Evolutionary conservation across 2,888 invertebrate genomes (phyloP).

Genomic region (Drosophila recens): DNA sequence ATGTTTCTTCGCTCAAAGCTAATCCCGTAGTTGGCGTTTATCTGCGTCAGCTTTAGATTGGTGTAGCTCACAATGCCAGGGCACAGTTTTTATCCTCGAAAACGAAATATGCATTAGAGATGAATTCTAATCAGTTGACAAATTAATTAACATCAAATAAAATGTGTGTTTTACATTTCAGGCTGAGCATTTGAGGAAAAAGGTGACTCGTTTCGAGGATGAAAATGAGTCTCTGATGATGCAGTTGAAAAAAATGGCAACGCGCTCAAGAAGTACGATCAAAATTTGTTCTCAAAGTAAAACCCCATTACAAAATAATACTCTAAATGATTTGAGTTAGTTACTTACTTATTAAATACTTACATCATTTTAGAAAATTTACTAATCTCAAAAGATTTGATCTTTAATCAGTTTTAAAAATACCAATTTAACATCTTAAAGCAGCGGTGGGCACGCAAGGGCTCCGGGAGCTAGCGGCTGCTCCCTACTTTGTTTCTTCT

Average conservation of each 20-base stretch:
- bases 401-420: slow-evolving; percentile 10
- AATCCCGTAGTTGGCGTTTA: slow-evolving; percentile 36
- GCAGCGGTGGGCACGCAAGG: not conserved
- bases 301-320: slow-evolving; percentile 12
- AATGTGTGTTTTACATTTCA: slow-evolving; percentile 85
- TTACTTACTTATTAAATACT: slow-evolving; percentile 15
- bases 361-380: slow-evolving; percentile 21
- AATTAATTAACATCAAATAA: slow-evolving; percentile 39
- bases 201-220: slow-evolving; percentile 96
- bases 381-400: slow-evolving; percentile 33
- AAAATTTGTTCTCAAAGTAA: slow-evolving; percentile 37
- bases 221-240: slow-evolving; percentile 98
- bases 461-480: too few relatives aligned
- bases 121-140: slow-evolving; percentile 9
- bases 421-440: slow-evolving; percentile 28
- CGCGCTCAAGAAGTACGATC: slow-evolving; percentile 91
- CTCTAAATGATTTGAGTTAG: slow-evolving; percentile 10
- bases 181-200: slow-evolving; percentile 95
- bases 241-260: slow-evolving; percentile 98
- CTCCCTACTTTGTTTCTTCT: too few relatives aligned
- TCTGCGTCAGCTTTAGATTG: slow-evolving; percentile 28
- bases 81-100: slow-evolving; percentile 73
- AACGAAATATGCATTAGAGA: slow-evolving; percentile 37
- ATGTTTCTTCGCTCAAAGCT: slow-evolving; percentile 26
- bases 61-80: slow-evolving; percentile 22